phyloP scores from a whole-genome alignment of 2,797 vertebrate genomes.

The Chelon auratus region DNA sequence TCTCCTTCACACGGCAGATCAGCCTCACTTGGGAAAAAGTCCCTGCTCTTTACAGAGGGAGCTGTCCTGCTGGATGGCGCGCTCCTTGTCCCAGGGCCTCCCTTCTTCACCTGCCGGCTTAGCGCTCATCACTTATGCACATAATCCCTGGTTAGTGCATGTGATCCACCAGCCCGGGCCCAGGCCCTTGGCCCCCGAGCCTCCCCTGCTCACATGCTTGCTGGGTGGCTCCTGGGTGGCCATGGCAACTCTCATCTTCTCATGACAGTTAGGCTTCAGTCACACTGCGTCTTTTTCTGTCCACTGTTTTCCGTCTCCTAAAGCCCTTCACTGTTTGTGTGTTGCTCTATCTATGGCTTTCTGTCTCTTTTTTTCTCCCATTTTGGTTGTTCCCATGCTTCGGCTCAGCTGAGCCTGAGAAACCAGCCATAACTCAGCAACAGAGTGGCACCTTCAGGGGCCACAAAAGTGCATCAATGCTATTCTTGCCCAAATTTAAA shows the following conservation, averaged over 20 bases:
- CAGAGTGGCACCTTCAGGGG: conserved; percentile 38
- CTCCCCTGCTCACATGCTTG: conserved; percentile 76
- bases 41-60: conserved; percentile 64
- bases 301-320: conserved; percentile 68
- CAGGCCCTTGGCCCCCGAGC: conserved; percentile 67
- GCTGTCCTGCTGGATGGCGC: conserved; percentile 74
- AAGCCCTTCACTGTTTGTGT: conserved; percentile 73
- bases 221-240: conserved; percentile 80
- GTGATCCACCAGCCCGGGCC: conserved; percentile 83
- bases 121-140: conserved; percentile 94
- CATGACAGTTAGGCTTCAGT: conserved; percentile 83
- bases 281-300: conserved; percentile 74
- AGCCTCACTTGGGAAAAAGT: conserved; percentile 82
- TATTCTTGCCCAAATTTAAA: conserved; percentile 51
- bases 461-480: conserved; percentile 39
- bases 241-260: conserved; percentile 83
- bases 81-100: conserved; percentile 80
- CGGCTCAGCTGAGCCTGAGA: conserved; percentile 49
- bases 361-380: conserved; percentile 59
- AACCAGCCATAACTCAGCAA: conserved; percentile 39
- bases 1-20: conserved; percentile 81
- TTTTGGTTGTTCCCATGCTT: conserved; percentile 65
- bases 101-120: conserved; percentile 91
- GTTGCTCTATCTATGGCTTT: conserved; percentile 61
- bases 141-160: conserved; percentile 90